Evolutionary conservation across 2,888 invertebrate species (phyloP).

Genomic region (Monoplex corrugatus): DNA sequence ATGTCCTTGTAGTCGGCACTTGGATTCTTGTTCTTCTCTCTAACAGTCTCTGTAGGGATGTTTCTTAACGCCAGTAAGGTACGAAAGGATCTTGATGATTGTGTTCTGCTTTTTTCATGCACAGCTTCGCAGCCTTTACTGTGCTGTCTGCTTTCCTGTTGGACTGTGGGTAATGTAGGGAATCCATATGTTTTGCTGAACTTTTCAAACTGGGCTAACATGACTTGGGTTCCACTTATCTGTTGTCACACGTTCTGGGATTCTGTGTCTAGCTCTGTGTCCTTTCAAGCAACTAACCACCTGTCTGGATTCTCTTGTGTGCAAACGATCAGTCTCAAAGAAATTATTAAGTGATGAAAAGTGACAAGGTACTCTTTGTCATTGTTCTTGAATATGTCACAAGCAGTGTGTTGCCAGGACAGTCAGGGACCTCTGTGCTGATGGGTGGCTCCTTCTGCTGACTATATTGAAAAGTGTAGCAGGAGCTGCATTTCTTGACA

Average conservation of each 20-base stretch:
- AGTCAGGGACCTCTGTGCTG: not conserved
- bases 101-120: slow-evolving; percentile 8
- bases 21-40: not conserved
- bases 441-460: not conserved
- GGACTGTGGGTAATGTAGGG: not conserved
- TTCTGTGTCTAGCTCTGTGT: not conserved
- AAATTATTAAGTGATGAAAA: not conserved
- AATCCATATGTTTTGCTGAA: not conserved
- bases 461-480: not conserved
- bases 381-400: not conserved
- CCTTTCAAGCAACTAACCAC: not conserved
- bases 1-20: not conserved
- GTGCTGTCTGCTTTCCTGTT: not conserved
- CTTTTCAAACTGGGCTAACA: not conserved
- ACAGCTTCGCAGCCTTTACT: not conserved
- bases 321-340: not conserved
- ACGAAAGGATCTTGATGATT: not conserved
- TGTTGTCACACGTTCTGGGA: not conserved
- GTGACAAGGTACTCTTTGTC: not conserved
- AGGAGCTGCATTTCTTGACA: not conserved
- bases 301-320: not conserved
- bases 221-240: not conserved
- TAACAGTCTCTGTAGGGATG: not conserved
- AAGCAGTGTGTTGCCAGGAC: not conserved
- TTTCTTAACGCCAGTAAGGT: not conserved